Percentiles rank a stretch among this genome's conserved stretches.
phyloP scores from a whole-genome alignment of 2,888 invertebrate genomes.

The Bombylius major region DNA sequence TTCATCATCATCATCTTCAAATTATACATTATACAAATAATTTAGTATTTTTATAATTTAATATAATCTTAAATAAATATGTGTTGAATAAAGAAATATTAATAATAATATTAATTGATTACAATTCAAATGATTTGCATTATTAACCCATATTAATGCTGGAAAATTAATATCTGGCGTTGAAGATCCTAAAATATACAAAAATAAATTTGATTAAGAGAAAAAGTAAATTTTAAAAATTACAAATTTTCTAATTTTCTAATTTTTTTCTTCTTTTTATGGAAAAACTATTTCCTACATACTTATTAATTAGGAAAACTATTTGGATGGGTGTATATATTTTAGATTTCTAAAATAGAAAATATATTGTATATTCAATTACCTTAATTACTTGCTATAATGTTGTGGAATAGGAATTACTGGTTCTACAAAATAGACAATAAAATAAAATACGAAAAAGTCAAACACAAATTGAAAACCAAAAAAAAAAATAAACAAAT shows the following conservation, averaged over 20 bases:
- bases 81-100: background rate
- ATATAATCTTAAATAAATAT: too few relatives aligned
- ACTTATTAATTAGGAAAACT: too few relatives aligned
- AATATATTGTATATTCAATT: background rate
- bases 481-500: background rate
- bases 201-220: background rate
- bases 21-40: too few relatives aligned
- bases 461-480: background rate
- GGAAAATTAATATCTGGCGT: conserved; percentile 12
- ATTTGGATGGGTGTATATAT: too few relatives aligned
- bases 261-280: background rate
- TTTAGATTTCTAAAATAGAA: too few relatives aligned
- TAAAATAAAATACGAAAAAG: background rate
- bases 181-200: conserved; percentile 2
- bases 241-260: too few relatives aligned
- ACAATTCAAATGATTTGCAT: background rate
- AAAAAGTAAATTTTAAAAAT: too few relatives aligned
- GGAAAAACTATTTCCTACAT: too few relatives aligned
- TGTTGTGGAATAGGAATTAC: conserved; percentile 2
- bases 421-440: conserved; percentile 3
- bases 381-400: conserved; percentile 3
- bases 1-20: too few relatives aligned
- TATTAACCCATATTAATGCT: conserved; percentile 7
- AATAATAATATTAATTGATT: background rate
- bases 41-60: too few relatives aligned